phyloP scores from a whole-genome alignment of 1,140 invertebrate genomes.

The Ostrea edulis region DNA sequence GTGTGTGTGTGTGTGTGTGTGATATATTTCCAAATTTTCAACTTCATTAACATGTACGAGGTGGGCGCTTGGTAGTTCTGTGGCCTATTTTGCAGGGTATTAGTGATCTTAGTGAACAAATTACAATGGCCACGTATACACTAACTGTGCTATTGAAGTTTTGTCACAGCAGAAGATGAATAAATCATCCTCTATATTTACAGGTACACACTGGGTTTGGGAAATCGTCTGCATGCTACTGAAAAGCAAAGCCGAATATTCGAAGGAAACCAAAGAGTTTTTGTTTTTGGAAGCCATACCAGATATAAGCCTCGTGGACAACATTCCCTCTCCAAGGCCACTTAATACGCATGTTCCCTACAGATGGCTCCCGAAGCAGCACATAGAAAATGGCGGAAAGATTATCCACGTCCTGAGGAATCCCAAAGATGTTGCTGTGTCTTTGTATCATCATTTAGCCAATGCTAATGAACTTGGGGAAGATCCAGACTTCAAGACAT shows the following conservation, averaged over 20 bases:
- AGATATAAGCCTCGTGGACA: constrained; percentile 40
- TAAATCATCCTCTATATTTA: neutral
- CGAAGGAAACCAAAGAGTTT: constrained; percentile 41
- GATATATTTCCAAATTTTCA: too few species aligned
- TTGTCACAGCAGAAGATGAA: too few species aligned
- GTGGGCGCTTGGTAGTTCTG: too few species aligned
- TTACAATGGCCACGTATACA: too few species aligned
- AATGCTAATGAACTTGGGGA: neutral
- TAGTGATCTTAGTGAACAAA: too few species aligned
- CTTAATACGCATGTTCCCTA: neutral
- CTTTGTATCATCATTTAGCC: constrained; percentile 18
- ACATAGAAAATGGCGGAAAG: constrained; percentile 14
- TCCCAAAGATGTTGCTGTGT: constrained; percentile 8
- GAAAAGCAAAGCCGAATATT: constrained; percentile 33
- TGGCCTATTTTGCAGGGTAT: too few species aligned
- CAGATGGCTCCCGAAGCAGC: neutral
- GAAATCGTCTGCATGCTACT: constrained; percentile 45
- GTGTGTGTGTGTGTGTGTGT: too few species aligned
- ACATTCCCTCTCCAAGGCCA: neutral
- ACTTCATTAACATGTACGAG: too few species aligned
- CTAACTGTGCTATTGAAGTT: too few species aligned
- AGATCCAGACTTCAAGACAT: neutral
- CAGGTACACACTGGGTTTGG: constrained; percentile 47
- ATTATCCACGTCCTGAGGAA: constrained; percentile 15
- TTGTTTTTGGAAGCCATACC: constrained; percentile 50